phyloP scores from a whole-genome alignment of 2,113 vertebrate species.

The Burhinus bistriatus region DNA sequence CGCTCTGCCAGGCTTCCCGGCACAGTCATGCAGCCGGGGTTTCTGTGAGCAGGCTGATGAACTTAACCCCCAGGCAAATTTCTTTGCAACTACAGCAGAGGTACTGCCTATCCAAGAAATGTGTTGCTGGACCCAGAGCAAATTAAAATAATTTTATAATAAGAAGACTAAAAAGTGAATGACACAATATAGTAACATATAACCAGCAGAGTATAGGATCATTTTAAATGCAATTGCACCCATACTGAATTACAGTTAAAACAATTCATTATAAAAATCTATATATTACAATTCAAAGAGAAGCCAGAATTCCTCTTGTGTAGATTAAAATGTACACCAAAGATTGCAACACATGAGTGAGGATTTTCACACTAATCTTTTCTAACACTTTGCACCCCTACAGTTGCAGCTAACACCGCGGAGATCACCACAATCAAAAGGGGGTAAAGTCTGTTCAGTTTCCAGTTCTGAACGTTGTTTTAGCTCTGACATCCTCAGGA shows the following conservation, averaged over 20 bases:
- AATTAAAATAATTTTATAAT: background rate
- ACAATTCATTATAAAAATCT: background rate
- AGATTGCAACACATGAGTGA: background rate
- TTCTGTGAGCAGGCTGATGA: background rate
- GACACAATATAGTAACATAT: accelerated
- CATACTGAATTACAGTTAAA: background rate
- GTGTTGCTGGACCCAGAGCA: background rate
- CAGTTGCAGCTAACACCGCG: background rate
- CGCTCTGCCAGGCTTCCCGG: background rate
- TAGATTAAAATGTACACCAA: background rate
- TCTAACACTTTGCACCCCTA: background rate
- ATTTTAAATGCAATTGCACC: background rate
- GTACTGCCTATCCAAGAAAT: background rate
- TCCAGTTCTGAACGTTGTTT: background rate
- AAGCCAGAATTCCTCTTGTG: background rate
- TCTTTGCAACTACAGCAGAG: background rate
- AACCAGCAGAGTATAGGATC: background rate
- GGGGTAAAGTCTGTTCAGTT: accelerated
- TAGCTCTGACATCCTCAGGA: background rate
- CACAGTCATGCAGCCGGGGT: background rate
- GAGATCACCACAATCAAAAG: background rate
- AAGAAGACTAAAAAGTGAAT: background rate
- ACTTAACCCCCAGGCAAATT: background rate
- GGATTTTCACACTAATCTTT: background rate
- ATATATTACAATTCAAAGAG: background rate